Evolutionary conservation across 2,888 invertebrate species (phyloP).

Genomic region (Pantelozetes paolii): DNA sequence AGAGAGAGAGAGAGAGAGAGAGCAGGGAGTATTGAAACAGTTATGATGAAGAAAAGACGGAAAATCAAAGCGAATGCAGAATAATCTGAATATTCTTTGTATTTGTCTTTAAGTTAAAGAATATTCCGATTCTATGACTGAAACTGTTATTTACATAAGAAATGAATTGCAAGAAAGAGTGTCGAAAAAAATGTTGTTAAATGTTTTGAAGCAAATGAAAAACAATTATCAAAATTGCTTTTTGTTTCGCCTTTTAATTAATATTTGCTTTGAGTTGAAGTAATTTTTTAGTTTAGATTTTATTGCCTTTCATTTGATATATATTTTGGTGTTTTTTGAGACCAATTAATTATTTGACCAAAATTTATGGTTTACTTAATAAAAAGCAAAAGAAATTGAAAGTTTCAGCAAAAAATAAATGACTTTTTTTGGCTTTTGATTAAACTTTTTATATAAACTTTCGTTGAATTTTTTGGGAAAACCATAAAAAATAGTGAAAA

Average conservation of each 20-base stretch:
- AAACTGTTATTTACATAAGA: neutral
- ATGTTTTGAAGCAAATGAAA: neutral
- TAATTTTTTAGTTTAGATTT: too few relatives aligned
- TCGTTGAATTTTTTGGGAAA: neutral
- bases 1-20: conserved; percentile 13
- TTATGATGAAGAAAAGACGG: neutral
- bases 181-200: neutral
- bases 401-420: neutral
- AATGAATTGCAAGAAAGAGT: neutral
- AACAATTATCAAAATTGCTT: neutral
- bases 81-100: too few relatives aligned
- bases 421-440: neutral
- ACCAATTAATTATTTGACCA: neutral
- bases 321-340: neutral
- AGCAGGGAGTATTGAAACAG: neutral
- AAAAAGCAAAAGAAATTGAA: neutral
- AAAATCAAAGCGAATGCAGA: too few relatives aligned
- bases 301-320: too few relatives aligned
- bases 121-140: neutral
- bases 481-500: neutral
- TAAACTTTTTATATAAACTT: neutral
- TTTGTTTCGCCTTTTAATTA: neutral
- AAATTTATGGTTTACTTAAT: neutral
- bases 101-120: too few relatives aligned
- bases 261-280: neutral